Conservation (phyloP, 2,113 vertebrate species). For the Anarhynchus alexandrinus region DNA sequence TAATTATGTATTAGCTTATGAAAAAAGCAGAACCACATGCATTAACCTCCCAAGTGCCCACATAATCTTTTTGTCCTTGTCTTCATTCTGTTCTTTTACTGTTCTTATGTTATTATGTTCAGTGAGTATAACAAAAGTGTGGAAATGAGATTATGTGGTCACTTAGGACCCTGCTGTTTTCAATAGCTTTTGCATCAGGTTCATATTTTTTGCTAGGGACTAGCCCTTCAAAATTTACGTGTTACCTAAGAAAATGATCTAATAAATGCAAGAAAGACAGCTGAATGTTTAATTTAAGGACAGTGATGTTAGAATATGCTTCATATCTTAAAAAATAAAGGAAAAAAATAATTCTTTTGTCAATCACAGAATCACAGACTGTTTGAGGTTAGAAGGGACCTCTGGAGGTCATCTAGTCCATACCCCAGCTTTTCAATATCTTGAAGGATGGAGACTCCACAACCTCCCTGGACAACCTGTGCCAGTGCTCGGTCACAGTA, state of each 20-base stretch:
- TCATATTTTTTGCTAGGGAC: background rate
- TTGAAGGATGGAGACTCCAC: background rate
- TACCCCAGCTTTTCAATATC: background rate
- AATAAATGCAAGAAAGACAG: background rate
- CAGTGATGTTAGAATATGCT: background rate
- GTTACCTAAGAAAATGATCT: background rate
- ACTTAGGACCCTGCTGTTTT: background rate
- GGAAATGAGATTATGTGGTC: background rate
- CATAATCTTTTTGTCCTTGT: background rate
- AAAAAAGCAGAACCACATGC: background rate
- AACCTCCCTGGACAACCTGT: background rate
- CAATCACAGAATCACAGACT: background rate
- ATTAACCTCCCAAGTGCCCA: background rate
- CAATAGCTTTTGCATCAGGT: background rate
- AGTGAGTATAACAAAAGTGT: background rate
- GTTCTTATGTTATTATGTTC: background rate
- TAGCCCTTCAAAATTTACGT: background rate
- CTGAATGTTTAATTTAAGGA: background rate
- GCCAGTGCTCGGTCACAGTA: background rate
- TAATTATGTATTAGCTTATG: background rate
- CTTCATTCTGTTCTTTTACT: background rate
- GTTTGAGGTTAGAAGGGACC: background rate
- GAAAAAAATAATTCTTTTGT: background rate
- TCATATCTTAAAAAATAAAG: background rate
- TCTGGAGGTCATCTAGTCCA: background rate